These are phyloP conservation scores for Cheilinus undulatus DNA, from an alignment of 2,113 vertebrate species.

Conservation along the genomic window DNA sequence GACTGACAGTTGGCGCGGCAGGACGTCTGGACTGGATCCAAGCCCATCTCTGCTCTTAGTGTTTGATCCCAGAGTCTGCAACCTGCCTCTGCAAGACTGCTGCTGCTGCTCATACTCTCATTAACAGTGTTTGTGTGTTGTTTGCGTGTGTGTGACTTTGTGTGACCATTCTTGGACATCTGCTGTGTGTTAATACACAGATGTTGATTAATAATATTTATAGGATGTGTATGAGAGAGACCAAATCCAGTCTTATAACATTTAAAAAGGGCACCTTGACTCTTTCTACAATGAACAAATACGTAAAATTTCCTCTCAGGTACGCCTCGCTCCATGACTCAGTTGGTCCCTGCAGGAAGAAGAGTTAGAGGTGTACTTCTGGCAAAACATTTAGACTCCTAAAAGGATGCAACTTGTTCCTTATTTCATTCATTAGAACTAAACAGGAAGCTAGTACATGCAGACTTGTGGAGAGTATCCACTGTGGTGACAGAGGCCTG, in stretches of 20 bases:
- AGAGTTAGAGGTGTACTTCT: slow-evolving; percentile 18
- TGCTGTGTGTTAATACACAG: slow-evolving; percentile 42
- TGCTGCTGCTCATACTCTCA: slow-evolving; percentile 16
- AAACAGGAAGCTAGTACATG: slow-evolving; percentile 13
- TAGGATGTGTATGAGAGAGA: slow-evolving; percentile 6
- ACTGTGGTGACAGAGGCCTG: slow-evolving; percentile 32
- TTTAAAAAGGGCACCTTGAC: slow-evolving; percentile 10
- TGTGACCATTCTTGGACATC: slow-evolving; percentile 32
- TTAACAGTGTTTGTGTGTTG: slow-evolving; percentile 27
- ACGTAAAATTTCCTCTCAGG: slow-evolving; percentile 45
- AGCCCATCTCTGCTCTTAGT: slow-evolving; percentile 42
- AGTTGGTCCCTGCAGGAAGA: slow-evolving; percentile 29
- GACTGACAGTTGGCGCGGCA: slow-evolving; percentile 71
- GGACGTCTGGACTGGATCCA: slow-evolving; percentile 61
- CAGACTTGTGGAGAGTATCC: slow-evolving; percentile 13
- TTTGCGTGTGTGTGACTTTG: neutral
- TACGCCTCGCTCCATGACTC: slow-evolving; percentile 42
- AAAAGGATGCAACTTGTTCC: slow-evolving; percentile 30
- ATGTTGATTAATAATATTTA: slow-evolving; percentile 18
- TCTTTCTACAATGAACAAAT: slow-evolving; percentile 18
- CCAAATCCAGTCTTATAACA: neutral
- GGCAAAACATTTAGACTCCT: slow-evolving; percentile 5
- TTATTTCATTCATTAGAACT: slow-evolving; percentile 18
- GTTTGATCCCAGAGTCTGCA: slow-evolving; percentile 40
- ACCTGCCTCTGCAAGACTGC: slow-evolving; percentile 47